Evolutionary conservation across 1,140 invertebrate species (phyloP).

Genomic region (Latrodectus geometricus): DNA sequence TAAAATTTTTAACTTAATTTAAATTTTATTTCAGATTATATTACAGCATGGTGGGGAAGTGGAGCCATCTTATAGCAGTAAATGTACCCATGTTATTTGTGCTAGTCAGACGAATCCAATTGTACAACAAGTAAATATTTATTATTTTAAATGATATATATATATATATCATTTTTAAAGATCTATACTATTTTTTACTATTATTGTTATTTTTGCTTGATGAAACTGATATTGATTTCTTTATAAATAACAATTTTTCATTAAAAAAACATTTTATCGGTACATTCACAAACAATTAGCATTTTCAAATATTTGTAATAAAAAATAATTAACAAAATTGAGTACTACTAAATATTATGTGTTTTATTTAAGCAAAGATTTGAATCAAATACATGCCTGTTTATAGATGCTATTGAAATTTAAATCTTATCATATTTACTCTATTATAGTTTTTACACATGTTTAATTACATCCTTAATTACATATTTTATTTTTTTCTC

Average conservation of each 20-base stretch:
- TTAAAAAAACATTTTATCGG: background rate
- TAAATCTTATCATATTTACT: too few species aligned
- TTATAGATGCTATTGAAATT: too few species aligned
- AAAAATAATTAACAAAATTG: too few species aligned
- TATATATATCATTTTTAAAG: background rate
- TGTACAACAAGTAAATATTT: conserved; percentile 79
- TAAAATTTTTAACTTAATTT: background rate
- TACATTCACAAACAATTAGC: too few species aligned
- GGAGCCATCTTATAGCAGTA: conserved; percentile 82
- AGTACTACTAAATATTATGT: too few species aligned
- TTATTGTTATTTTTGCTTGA: background rate
- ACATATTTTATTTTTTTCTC: too few species aligned
- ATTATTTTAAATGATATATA: background rate
- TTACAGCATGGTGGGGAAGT: conserved; percentile 90
- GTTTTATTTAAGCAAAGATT: too few species aligned
- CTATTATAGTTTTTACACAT: too few species aligned
- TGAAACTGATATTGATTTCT: background rate
- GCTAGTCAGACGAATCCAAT: conserved; percentile 88
- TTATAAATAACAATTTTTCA: background rate
- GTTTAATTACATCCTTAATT: too few species aligned
- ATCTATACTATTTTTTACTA: background rate
- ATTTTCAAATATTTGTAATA: too few species aligned
- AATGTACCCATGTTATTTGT: conserved; percentile 92
- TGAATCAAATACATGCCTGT: too few species aligned
- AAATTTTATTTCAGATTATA: conserved; percentile 73